Evolutionary conservation across 2,888 invertebrate genomes (phyloP).

Genomic region (Xanthorhoe designata): DNA sequence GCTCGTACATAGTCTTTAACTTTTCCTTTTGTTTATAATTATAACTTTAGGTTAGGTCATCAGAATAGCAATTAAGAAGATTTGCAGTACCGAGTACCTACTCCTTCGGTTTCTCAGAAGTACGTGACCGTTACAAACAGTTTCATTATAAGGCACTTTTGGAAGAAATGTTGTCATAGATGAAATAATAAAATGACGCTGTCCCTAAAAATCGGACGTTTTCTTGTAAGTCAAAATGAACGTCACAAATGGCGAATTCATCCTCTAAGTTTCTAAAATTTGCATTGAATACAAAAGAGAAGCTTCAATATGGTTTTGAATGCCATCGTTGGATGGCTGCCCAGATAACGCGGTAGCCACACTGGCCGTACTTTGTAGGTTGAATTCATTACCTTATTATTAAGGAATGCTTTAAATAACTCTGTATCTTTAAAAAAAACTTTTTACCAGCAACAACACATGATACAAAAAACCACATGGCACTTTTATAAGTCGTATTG

Average conservation of each 20-base stretch:
- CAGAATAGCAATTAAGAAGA: too few species aligned
- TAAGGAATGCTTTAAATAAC: too few species aligned
- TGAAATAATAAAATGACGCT: too few species aligned
- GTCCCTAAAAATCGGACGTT: background rate
- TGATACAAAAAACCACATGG: too few species aligned
- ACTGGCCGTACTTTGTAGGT: background rate
- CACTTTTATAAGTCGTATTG: too few species aligned
- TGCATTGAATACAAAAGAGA: conserved; percentile 39
- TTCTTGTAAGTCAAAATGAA: conserved; percentile 4
- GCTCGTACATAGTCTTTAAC: background rate
- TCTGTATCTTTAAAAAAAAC: too few species aligned
- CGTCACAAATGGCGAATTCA: conserved; percentile 15
- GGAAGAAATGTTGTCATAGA: too few species aligned
- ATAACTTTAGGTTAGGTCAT: background rate
- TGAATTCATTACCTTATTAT: background rate
- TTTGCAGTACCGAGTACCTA: too few species aligned
- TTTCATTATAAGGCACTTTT: too few species aligned
- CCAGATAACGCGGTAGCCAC: conserved; percentile 9
- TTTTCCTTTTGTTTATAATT: background rate
- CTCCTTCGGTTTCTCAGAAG: too few species aligned
- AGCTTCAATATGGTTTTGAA: background rate
- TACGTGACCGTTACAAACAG: too few species aligned
- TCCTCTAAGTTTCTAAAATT: conserved; percentile 38
- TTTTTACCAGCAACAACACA: too few species aligned
- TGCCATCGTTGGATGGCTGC: conserved; percentile 8